Evolutionary conservation across 2,888 invertebrate species (phyloP).

Genomic region (Nomada ruficornis): DNA sequence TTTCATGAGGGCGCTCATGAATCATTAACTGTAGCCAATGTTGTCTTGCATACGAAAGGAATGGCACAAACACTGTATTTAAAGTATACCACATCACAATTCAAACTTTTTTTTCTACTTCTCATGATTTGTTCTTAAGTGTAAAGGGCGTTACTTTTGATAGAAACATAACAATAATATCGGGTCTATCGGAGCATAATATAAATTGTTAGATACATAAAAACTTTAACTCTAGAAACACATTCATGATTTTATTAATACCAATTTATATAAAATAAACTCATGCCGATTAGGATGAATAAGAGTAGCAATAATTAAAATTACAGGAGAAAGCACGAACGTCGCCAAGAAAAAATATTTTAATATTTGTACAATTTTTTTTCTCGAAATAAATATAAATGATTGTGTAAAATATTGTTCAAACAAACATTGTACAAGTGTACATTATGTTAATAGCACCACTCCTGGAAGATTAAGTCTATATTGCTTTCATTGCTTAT

Average conservation of each 20-base stretch:
- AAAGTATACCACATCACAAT: slow-evolving; percentile 67
- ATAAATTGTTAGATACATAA: slow-evolving; percentile 21
- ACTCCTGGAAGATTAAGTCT: slow-evolving; percentile 16
- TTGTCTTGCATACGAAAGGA: slow-evolving; percentile 59
- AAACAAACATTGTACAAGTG: slow-evolving; percentile 14
- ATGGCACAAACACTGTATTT: slow-evolving; percentile 67
- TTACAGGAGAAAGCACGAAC: slow-evolving; percentile 18
- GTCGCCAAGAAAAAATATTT: slow-evolving; percentile 4
- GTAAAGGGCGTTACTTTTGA: slow-evolving; percentile 32
- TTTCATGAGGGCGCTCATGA: slow-evolving; percentile 46
- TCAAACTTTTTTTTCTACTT: slow-evolving; percentile 50
- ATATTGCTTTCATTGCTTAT: slow-evolving; percentile 19
- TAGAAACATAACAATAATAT: slow-evolving; percentile 17
- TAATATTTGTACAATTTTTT: slow-evolving; percentile 16
- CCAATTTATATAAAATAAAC: slow-evolving; percentile 24
- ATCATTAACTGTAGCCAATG: slow-evolving; percentile 52
- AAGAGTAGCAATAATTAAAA: slow-evolving; percentile 19
- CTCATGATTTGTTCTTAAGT: slow-evolving; percentile 47
- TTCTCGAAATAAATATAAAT: slow-evolving; percentile 30
- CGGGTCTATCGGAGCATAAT: slow-evolving; percentile 21
- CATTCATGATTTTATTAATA: slow-evolving; percentile 22
- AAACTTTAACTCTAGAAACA: neutral
- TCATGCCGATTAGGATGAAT: slow-evolving; percentile 6
- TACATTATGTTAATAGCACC: slow-evolving; percentile 35
- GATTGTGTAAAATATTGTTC: slow-evolving; percentile 17